A percentile compares a stretch with the other conserved stretches of the same genome.
Conservation (phyloP, 2,888 invertebrate species). For the Prosopocoilus inquinatus region DNA sequence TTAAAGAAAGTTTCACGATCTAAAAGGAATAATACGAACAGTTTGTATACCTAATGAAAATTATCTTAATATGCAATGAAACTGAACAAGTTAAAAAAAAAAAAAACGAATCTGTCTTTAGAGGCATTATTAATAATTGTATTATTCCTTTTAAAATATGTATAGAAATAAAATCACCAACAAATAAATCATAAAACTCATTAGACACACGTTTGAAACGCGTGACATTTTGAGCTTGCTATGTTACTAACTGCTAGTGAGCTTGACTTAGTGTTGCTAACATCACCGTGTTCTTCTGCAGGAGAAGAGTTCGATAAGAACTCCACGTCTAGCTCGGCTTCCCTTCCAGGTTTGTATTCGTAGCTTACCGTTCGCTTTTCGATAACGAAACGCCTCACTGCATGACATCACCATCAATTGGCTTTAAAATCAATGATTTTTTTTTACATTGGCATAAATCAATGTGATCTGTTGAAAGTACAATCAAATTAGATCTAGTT, state of each 20-base stretch:
- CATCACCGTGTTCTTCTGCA: slow-evolving; percentile 41
- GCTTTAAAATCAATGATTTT: not conserved
- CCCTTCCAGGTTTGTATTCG: slow-evolving; percentile 63
- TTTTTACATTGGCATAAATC: not conserved
- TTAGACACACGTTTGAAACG: slow-evolving; percentile 1
- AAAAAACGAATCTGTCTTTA: no score
- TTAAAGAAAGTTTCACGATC: no score
- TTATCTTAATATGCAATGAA: no score
- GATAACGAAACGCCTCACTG: slow-evolving; percentile 3
- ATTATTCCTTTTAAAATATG: slow-evolving; percentile 2
- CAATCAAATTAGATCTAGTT: no score
- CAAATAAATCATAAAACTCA: not conserved
- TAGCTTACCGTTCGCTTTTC: slow-evolving; percentile 20
- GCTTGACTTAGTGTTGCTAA: slow-evolving; percentile 25
- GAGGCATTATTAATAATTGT: no score
- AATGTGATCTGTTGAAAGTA: not conserved
- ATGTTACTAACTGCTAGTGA: slow-evolving; percentile 21
- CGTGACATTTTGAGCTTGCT: slow-evolving; percentile 15
- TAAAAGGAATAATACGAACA: no score
- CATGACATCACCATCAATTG: slow-evolving; percentile 6
- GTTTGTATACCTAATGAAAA: no score
- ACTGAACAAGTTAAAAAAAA: no score
- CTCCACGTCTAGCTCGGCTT: slow-evolving; percentile 67
- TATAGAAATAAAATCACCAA: slow-evolving; percentile 8
- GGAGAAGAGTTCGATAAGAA: slow-evolving; percentile 68